Conservation (phyloP, 2,113 vertebrate species). For the Neodon shergylaensis region DNA sequence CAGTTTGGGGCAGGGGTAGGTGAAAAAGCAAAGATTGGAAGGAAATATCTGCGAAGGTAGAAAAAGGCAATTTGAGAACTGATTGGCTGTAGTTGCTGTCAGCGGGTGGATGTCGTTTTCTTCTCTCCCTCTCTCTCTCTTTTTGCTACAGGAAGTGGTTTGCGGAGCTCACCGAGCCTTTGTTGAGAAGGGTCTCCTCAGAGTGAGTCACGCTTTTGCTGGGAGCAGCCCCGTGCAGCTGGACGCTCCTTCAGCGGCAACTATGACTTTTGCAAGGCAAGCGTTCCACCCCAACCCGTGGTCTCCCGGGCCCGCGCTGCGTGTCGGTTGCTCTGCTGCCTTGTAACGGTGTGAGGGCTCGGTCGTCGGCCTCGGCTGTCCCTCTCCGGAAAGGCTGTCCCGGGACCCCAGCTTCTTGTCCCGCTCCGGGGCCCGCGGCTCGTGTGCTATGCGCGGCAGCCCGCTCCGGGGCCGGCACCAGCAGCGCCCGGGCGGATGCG, state of each 20-base stretch:
- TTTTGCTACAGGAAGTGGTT: constrained; percentile 98
- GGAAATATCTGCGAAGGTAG: constrained; percentile 90
- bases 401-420: constrained; percentile 78
- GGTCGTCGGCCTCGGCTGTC: constrained; percentile 53
- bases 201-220: constrained; percentile 99
- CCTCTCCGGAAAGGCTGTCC: constrained; percentile 68
- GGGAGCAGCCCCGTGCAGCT: constrained; percentile 92
- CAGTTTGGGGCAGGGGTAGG: constrained; percentile 1
- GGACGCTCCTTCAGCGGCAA: constrained; percentile 89
- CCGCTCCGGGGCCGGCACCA: constrained; percentile 89
- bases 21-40: constrained; percentile 82
- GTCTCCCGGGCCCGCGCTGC: constrained; percentile 62
- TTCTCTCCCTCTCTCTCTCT: constrained; percentile 84
- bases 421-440: constrained; percentile 84
- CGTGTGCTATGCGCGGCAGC: constrained; percentile 93
- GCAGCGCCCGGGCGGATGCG: constrained; percentile 93
- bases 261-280: constrained; percentile 86
- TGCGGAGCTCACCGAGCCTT: constrained; percentile 99
- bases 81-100: constrained; percentile 96
- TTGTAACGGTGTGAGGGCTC: constrained; percentile 47
- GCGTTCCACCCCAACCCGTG: constrained; percentile 80
- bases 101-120: constrained; percentile 91
- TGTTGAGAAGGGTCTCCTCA: constrained; percentile 99
- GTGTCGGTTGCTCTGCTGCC: constrained; percentile 38
- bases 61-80: constrained; percentile 94